phyloP scores from a whole-genome alignment of 2,113 vertebrate genomes.

The Mesitornis unicolor region DNA sequence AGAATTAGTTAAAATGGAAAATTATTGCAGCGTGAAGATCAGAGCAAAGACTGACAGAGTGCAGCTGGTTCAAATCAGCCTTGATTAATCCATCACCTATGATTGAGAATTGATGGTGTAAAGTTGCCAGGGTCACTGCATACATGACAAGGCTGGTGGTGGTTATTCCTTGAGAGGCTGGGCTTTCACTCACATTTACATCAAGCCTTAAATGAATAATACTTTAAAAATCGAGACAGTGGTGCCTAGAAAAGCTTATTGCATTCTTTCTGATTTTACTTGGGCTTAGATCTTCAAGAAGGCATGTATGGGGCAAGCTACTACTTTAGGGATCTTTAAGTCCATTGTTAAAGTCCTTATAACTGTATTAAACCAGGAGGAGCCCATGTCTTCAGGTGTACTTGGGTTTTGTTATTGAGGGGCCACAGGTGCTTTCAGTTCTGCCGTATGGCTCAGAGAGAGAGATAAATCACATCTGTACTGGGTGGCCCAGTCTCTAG shows the following conservation, averaged over 20 bases:
- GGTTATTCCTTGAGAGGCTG: neutral
- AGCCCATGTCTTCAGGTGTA: neutral
- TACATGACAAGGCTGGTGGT: neutral
- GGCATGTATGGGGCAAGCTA: neutral
- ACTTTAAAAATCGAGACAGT: neutral
- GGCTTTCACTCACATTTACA: neutral
- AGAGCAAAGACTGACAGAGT: slow-evolving; percentile 67
- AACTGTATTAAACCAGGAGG: neutral
- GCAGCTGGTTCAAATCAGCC: slow-evolving; percentile 71
- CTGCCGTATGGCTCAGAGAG: neutral
- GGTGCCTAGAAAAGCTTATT: neutral
- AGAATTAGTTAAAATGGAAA: slow-evolving; percentile 72
- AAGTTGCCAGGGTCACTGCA: slow-evolving; percentile 70
- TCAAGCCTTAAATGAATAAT: neutral
- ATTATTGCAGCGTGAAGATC: slow-evolving; percentile 75
- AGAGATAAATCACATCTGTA: neutral
- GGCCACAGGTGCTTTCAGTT: neutral
- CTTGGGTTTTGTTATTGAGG: neutral
- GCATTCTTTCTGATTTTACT: neutral
- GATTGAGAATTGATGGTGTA: slow-evolving; percentile 71
- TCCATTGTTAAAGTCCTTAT: neutral
- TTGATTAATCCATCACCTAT: slow-evolving; percentile 82
- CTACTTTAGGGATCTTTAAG: neutral
- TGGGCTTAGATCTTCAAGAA: neutral
- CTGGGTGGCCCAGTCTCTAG: fast-evolving